These are phyloP conservation scores for Cettia cetti DNA, from an alignment of 2,113 vertebrate genomes.

Conservation along the genomic window DNA sequence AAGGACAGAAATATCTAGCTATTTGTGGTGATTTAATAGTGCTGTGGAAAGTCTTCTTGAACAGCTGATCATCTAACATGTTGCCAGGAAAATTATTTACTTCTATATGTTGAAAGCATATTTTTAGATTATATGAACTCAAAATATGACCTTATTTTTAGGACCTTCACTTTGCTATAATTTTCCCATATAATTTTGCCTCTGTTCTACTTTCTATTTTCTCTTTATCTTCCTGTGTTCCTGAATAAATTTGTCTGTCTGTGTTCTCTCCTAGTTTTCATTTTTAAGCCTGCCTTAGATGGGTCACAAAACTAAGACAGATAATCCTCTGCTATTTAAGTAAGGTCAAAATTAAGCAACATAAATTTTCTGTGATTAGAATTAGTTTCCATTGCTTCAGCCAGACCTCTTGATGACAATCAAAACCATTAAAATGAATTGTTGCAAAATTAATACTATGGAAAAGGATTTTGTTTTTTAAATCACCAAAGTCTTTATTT, in stretches of 20 bases:
- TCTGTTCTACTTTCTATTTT: not conserved
- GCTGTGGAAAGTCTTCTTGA: not conserved
- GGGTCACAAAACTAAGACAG: not conserved
- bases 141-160: not conserved
- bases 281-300: not conserved
- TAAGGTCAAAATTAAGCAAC: conserved; percentile 33
- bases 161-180: not conserved
- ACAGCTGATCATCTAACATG: not conserved
- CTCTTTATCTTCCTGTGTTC: not conserved
- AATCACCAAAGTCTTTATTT: not conserved
- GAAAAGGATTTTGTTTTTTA: not conserved
- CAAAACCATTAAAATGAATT: conserved; percentile 4
- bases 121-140: not conserved
- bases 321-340: not conserved
- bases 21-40: not conserved
- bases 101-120: not conserved
- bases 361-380: conserved; percentile 29
- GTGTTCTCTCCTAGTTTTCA: not conserved
- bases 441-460: conserved; percentile 10
- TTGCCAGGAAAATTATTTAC: not conserved
- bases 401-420: not conserved
- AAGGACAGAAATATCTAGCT: not conserved
- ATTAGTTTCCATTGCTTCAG: conserved; percentile 4
- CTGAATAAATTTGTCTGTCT: not conserved
- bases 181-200: not conserved